Base-by-base conservation (phyloP, 2,113 vertebrate species). In the Carassius carassius region DNA sequence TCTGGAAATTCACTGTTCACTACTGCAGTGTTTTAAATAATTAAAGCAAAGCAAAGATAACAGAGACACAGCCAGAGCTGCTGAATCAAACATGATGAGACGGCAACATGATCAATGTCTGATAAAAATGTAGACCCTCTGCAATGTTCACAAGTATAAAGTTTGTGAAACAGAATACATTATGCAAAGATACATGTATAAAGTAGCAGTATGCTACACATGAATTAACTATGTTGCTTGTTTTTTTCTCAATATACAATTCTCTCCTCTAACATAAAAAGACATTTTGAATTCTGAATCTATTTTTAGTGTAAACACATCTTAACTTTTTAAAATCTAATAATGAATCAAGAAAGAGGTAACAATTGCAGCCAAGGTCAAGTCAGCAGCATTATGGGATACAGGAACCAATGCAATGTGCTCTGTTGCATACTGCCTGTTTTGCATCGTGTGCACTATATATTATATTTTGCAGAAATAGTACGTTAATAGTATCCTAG, bases 1-100 rank as follows among this genome's bases (percentile, higher is more conserved):
- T 80, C 78, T 65, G 78, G n/a, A 37, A 29, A 37, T 79, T 63
- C 78, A 79, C 21, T 79, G 77, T 63, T 62, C n/a, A 5, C 21
- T 79, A 17, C 77, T 44, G 77, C 32, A 16, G 32, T 79, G n/a
- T 41, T 63, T 80, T 63, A 25, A 80, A 80, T 80, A 63, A 80
- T 80, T 80, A 17, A 80, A 80, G 32, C 58, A 44, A 80, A 25
- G 78, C 78, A 63, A 80, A 80, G 13, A 80, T 65, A 65, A 65
- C 51, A 62, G 49, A 56, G 75, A 19, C 75, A 58, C 70, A 47
- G 74, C 23, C 25, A 32, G 51, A 63, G 35, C 47, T 63, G 11
- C 78, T 65, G 78, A 80, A 80, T 63, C 78, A 80, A 44, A 80
- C 58, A 47, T 19, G 58, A 37, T 29, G 37, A 44, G 41, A 47